phyloP scores from a whole-genome alignment of 2,113 vertebrate species.

The Gymnogyps californianus region DNA sequence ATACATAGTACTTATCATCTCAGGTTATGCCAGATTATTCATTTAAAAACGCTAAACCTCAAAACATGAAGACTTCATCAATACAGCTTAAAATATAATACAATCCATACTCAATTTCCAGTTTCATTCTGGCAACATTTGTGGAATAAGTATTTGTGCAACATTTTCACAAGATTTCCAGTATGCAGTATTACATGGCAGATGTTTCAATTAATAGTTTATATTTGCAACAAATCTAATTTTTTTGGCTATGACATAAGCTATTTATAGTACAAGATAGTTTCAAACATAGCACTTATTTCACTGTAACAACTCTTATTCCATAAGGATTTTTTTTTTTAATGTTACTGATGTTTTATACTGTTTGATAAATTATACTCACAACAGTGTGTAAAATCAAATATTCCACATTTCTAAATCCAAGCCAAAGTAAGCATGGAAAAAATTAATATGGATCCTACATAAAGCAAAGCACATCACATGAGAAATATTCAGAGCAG shows the following conservation, averaged over 20 bases:
- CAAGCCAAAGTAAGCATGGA: neutral
- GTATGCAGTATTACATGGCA: neutral
- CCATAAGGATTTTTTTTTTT: neutral
- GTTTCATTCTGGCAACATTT: neutral
- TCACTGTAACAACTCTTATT: neutral
- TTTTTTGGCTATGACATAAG: neutral
- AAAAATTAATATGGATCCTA: neutral
- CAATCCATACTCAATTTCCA: neutral
- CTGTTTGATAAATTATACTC: neutral
- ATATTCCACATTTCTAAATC: neutral
- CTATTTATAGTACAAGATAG: neutral
- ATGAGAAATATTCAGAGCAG: neutral
- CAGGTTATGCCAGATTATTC: neutral
- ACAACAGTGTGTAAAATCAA: neutral
- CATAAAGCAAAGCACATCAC: neutral
- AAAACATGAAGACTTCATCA: neutral
- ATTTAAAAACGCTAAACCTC: neutral
- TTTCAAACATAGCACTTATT: neutral
- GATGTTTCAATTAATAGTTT: neutral
- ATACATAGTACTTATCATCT: neutral
- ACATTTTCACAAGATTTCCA: neutral
- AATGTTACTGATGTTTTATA: neutral
- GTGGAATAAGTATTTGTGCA: neutral
- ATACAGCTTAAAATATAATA: neutral
- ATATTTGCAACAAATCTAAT: neutral